Evolutionary conservation across 2,113 vertebrate species (phyloP).

Genomic region (Tor tambroides): DNA sequence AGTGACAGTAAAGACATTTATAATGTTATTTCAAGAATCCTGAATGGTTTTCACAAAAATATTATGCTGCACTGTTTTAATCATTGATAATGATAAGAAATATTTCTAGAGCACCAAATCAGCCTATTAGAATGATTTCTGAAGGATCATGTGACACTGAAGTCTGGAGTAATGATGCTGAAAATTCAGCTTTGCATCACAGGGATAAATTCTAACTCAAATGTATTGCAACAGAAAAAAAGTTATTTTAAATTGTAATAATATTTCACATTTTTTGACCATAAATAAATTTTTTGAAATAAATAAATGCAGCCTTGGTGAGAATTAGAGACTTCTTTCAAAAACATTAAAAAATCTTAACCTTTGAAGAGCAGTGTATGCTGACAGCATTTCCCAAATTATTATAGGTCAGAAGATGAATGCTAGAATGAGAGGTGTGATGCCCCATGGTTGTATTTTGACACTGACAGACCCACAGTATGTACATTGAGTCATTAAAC

Average conservation of each 20-base stretch:
- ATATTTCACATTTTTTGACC: not conserved
- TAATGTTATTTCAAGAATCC: not conserved
- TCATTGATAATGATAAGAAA: not conserved
- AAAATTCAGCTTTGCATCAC: too few species aligned
- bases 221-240: too few species aligned
- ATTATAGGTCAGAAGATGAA: not conserved
- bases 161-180: not conserved
- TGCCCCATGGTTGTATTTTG: slow-evolving; percentile 13
- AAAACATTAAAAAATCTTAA: not conserved
- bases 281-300: not conserved
- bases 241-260: too few species aligned
- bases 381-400: not conserved
- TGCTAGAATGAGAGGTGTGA: not conserved
- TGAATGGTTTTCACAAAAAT: not conserved
- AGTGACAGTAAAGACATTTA: not conserved
- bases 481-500: slow-evolving; percentile 36
- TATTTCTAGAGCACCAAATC: not conserved
- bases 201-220: too few species aligned
- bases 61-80: not conserved
- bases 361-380: not conserved
- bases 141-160: not conserved
- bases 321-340: not conserved
- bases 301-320: too few species aligned
- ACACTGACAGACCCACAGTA: slow-evolving; percentile 29
- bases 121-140: not conserved